Conservation (phyloP, 2,888 invertebrate genomes). For the Lomographa bimaculata region DNA sequence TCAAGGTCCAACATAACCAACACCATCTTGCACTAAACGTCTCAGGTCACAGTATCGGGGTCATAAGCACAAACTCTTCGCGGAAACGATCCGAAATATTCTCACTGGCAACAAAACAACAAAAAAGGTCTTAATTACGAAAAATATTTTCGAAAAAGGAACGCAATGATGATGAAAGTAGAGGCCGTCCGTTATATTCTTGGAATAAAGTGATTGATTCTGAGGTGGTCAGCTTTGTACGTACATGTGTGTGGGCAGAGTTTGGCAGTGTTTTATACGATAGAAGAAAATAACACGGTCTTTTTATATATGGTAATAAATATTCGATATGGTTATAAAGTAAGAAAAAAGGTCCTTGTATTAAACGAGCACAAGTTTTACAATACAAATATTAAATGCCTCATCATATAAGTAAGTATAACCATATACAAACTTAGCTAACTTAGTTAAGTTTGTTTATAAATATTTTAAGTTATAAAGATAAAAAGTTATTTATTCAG, state of each 20-base stretch:
- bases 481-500: too few relatives aligned
- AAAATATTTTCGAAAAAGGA: conserved; percentile 64
- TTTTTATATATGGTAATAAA: too few relatives aligned
- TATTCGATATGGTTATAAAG: too few relatives aligned
- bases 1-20: too few relatives aligned
- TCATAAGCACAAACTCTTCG: conserved; percentile 16
- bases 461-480: too few relatives aligned
- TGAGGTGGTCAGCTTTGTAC: conserved; percentile 28
- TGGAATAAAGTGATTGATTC: conserved; percentile 69
- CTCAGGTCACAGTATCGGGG: conserved; percentile 15
- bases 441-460: too few relatives aligned
- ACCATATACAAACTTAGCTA: too few relatives aligned
- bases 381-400: too few relatives aligned
- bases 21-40: conserved; percentile 3
- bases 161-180: conserved; percentile 54
- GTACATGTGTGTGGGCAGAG: conserved; percentile 25
- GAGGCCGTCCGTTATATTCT: conserved; percentile 61
- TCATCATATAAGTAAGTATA: too few relatives aligned
- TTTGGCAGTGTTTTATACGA: conserved; percentile 26
- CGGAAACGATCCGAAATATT: conserved; percentile 29
- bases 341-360: too few relatives aligned
- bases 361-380: too few relatives aligned
- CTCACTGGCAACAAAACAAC: conserved; percentile 32
- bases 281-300: conserved; percentile 13
- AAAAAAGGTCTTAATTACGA: conserved; percentile 68